Evolutionary conservation across 2,113 vertebrate species (phyloP).

Genomic region (Paramisgurnus dabryanus): DNA sequence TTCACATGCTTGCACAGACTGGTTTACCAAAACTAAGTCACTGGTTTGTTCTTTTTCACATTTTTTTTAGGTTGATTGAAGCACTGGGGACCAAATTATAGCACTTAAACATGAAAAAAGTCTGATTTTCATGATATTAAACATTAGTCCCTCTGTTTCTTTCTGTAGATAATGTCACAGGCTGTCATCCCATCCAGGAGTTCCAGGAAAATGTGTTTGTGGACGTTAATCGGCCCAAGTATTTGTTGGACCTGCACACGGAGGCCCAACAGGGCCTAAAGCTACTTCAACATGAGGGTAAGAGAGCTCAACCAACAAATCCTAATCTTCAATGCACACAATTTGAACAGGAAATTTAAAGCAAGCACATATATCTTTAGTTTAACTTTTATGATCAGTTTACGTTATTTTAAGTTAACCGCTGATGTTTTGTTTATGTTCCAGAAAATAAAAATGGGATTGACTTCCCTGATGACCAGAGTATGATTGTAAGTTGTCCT

Average conservation of each 20-base stretch:
- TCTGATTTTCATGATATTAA: no score
- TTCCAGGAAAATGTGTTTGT: conserved; percentile 91
- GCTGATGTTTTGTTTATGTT: conserved; percentile 63
- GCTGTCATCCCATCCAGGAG: conserved; percentile 64
- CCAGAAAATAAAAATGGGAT: conserved; percentile 81
- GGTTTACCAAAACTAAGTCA: no score
- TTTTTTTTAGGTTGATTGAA: no score
- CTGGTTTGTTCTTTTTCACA: no score
- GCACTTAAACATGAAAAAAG: no score
- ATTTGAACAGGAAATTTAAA: background rate
- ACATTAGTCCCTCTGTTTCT: conserved; percentile 7
- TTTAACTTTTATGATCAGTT: background rate
- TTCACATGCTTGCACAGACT: no score
- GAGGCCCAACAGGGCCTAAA: conserved; percentile 90
- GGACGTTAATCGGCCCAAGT: conserved; percentile 80
- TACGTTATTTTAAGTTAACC: conserved; percentile 31
- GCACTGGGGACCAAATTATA: no score
- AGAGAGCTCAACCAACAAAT: background rate
- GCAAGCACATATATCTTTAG: background rate
- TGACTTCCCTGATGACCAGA: conserved; percentile 85
- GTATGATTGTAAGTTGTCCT: conserved; percentile 70
- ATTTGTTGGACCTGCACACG: conserved; percentile 89
- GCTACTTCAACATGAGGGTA: conserved; percentile 90
- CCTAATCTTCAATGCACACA: background rate
- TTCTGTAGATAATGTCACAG: conserved; percentile 67